These are phyloP conservation scores for Drosophila miranda DNA, from an alignment of 1,140 invertebrate genomes.

Conservation along the genomic window DNA sequence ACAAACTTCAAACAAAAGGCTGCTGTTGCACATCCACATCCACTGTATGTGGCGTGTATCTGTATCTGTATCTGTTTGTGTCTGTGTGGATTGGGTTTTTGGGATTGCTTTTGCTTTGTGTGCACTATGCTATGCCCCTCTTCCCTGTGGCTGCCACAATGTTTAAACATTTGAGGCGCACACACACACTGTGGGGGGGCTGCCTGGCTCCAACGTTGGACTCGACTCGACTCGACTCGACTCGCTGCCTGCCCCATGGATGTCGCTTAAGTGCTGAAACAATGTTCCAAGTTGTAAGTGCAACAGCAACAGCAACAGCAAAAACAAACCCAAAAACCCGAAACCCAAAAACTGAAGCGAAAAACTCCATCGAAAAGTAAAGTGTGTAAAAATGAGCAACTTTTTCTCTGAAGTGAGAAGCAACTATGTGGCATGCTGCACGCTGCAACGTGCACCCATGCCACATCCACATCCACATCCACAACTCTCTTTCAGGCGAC, in stretches of 20 bases:
- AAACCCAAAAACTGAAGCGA: constrained; percentile 28
- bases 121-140: constrained; percentile 7
- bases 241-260: constrained; percentile 41
- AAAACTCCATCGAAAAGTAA: constrained; percentile 72
- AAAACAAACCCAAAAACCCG: constrained; percentile 20
- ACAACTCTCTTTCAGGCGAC: constrained; percentile 29
- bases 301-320: constrained; percentile 59
- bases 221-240: constrained; percentile 4
- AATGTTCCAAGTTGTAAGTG: constrained; percentile 80
- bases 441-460: constrained; percentile 22
- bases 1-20: constrained; percentile 79
- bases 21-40: constrained; percentile 7
- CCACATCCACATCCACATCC: neutral
- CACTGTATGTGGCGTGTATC: neutral
- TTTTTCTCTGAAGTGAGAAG: constrained; percentile 74
- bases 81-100: constrained; percentile 51
- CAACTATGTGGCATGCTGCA: constrained; percentile 65
- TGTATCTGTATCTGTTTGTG: neutral
- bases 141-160: constrained; percentile 55
- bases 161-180: constrained; percentile 73
- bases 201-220: constrained; percentile 13
- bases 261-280: constrained; percentile 80
- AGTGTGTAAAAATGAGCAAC: constrained; percentile 80
- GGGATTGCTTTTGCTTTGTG: constrained; percentile 57
- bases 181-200: constrained; percentile 64